Base-by-base conservation (phyloP, 2,888 invertebrate genomes). In the Eurytoma californica region DNA sequence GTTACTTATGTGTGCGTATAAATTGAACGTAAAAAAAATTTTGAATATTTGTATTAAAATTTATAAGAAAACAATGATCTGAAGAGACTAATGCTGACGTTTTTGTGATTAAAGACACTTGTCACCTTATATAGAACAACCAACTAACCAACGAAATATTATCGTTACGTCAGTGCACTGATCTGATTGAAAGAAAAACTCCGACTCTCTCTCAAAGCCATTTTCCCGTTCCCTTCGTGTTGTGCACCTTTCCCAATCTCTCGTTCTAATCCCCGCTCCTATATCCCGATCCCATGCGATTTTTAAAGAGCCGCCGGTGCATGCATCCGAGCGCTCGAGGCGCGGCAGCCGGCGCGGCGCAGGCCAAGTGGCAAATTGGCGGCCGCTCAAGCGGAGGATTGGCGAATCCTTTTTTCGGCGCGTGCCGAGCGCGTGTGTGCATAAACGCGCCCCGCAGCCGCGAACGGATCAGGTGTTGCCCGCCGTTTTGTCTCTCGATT, bases 401-500 rank as follows among this genome's bases (percentile, higher is more conserved):
- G 28, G 30, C 30, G 63, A 63, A 63, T 63, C 39, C 63, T 39
- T 63, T 3, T n/a, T 39, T 39, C 16, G 63, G 63, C 63, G 63
- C 63, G 63, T 63, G 63, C 63, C 63, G 63, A 39, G 30, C 39
- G 39, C 63, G n/a, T n/a, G n/a, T 53, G n/a, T 9, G 24, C 24
- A 24, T 24, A 16, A 3, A n/a, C 14, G 53, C 53, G 63, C 63
- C 16, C 28, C 16, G 61, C 61, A 63, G 61, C 61, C 61, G 39
- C 39, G 39, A 39, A 63, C n/a, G 61, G 61, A 13, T 63, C 61
- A 63, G 61, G 61, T 63, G 61, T 5, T 39, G 63, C 39, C 53
- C 55, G 68, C 68, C 68, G 68, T 68, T 58, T 68, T 55, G 55
- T 55, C 55, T 68, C 68, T 68, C 55, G 55, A 68, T 68, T 68